phyloP scores from a whole-genome alignment of 2,113 vertebrate species.

The Hypanus sabinus region DNA sequence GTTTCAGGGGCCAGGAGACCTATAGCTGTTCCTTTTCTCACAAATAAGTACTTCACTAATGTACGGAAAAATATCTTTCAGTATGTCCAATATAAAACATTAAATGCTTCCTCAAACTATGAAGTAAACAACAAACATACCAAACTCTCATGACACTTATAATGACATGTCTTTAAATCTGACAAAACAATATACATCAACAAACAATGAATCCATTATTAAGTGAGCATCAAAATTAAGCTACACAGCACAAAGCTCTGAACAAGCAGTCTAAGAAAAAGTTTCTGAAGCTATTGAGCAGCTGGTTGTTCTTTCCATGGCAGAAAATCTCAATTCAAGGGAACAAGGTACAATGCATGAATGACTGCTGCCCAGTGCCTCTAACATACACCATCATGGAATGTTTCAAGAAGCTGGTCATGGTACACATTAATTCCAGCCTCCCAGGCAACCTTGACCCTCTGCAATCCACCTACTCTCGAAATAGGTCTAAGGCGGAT shows the following conservation, averaged over 20 bases:
- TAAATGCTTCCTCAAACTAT: neutral
- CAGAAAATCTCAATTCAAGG: neutral
- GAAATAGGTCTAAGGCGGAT: no score
- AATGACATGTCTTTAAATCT: neutral
- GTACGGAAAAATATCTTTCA: neutral
- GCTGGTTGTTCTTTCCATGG: neutral
- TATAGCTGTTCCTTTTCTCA: no score
- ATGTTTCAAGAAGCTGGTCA: no score
- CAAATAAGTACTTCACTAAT: neutral
- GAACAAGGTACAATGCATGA: no score
- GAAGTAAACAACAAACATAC: neutral
- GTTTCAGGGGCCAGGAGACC: no score
- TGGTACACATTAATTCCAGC: no score
- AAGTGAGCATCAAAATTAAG: no score
- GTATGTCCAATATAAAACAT: neutral
- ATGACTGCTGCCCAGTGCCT: no score
- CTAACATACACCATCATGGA: no score
- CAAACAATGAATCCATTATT: neutral
- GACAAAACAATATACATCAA: neutral
- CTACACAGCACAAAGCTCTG: neutral
- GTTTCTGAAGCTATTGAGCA: neutral
- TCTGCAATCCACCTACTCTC: no score
- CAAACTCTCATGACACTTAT: neutral
- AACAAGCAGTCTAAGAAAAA: neutral
- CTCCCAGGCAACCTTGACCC: no score